Percentiles rank a stretch among this genome's conserved stretches.
These are phyloP conservation scores for Datnioides undecimradiatus DNA, from an alignment of 2,113 vertebrate species.

Conservation along the genomic window DNA sequence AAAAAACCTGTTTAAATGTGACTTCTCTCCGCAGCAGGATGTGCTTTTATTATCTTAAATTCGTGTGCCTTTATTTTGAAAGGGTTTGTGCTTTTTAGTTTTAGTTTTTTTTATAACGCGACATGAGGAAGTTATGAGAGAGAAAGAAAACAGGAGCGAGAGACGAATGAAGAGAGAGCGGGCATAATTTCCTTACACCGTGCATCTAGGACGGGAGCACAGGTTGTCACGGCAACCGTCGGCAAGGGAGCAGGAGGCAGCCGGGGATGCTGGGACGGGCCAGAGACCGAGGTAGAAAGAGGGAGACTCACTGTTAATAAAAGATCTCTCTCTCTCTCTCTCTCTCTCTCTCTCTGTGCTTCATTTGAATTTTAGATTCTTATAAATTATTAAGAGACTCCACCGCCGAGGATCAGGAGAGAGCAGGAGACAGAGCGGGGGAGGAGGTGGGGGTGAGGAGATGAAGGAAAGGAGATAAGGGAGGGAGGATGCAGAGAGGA, in stretches of 20 bases:
- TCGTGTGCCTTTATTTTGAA: too few relatives aligned
- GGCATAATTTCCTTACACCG: neutral
- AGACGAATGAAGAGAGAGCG: neutral
- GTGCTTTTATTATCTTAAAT: conserved; percentile 16
- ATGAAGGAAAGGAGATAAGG: too few relatives aligned
- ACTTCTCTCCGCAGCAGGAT: neutral
- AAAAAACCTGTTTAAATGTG: too few relatives aligned
- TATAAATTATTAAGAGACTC: conserved; percentile 63
- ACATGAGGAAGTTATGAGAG: neutral
- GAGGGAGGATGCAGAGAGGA: neutral
- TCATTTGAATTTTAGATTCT: conserved; percentile 65
- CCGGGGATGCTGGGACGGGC: conserved; percentile 23
- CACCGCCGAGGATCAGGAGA: neutral
- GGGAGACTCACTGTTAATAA: conserved; percentile 29
- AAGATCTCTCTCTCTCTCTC: neutral
- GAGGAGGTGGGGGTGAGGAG: too few relatives aligned
- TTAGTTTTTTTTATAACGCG: neutral
- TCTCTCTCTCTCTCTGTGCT: neutral
- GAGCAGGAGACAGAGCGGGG: neutral
- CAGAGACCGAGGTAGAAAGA: conserved; percentile 1
- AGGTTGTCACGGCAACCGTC: conserved; percentile 51
- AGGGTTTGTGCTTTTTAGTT: neutral
- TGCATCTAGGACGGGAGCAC: conserved; percentile 33
- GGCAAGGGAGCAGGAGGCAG: conserved; percentile 20
- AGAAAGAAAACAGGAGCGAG: neutral